Base-by-base conservation (phyloP, 1,140 invertebrate species). In the Brachionus koreanus region DNA sequence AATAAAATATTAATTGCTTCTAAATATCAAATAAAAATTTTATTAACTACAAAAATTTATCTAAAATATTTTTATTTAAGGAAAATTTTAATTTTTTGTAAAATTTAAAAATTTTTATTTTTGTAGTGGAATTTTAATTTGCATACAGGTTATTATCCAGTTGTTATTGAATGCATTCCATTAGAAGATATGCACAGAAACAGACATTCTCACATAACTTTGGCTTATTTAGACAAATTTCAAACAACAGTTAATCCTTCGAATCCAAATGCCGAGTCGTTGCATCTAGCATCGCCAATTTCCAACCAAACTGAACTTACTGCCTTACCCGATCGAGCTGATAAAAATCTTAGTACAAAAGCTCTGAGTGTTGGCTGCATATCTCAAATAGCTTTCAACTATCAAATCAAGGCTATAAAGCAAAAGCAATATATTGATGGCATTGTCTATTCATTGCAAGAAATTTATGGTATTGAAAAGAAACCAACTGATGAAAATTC, bases 391-490 rank as follows among this genome's bases (percentile, higher is more conserved):
- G 91, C 93, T 79, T 97, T 98, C 87, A 95, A 94, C 12, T 98
- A 94, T 87, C 91, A 94, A 7, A 87, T 99, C 42, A 98, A 98
- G 88, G 95, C 97, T 0, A 90, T 99, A 0, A 99, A 99, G 89
- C 97, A 99, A 88, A 99, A 99, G 87, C 90, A 98, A 42, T 98
- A 95, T 89, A 95, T 98, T 1, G 96, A 99, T 90, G 97, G 97
- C 0, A 91, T 99, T 9, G 94, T 94, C 86, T 99, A 98, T 88
- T 90, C 99, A 39, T 89, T 99, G 42, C 97, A 99, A 90, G 98
- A 99, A 90, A 98, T 99, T 85, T 99, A 99, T 89, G 97, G 98
- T 10, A 98, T 99, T 86, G 98, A 99, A 90, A 99, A 99, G 88
- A 99, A 99, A 10, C 76, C 61, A 83, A 83, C 16, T 84, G 67